Conservation (phyloP, 2,888 invertebrate genomes). For the Reticulitermes lucifugus region DNA sequence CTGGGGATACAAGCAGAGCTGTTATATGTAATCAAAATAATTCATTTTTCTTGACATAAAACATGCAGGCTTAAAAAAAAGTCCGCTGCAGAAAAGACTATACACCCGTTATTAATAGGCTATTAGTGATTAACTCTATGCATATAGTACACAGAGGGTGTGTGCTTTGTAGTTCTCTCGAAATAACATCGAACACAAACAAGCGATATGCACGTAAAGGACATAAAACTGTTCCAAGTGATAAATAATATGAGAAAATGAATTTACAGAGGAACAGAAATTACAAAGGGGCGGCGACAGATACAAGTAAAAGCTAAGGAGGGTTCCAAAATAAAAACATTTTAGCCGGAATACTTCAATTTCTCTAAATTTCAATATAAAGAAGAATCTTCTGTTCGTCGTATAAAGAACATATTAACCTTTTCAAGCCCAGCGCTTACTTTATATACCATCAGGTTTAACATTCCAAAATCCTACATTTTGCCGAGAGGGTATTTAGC, state of each 20-base stretch:
- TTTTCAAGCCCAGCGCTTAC: no score
- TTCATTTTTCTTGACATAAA: conserved; percentile 7
- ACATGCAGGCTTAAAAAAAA: neutral
- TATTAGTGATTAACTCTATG: conserved; percentile 37
- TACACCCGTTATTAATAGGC: conserved; percentile 42
- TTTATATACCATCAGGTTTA: no score
- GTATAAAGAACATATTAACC: no score
- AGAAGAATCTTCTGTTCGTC: no score
- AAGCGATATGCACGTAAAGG: conserved; percentile 44
- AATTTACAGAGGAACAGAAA: neutral
- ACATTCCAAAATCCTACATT: no score
- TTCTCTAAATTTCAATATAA: neutral
- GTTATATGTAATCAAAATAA: conserved; percentile 24
- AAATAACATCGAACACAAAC: conserved; percentile 23
- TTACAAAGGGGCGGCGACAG: neutral
- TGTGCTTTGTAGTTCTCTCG: neutral
- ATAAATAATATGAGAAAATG: conserved; percentile 37
- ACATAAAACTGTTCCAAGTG: conserved; percentile 43
- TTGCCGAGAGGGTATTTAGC: no score
- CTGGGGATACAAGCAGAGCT: conserved; percentile 1
- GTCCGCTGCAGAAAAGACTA: neutral
- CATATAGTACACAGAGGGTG: conserved; percentile 9
- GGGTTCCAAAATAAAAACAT: neutral
- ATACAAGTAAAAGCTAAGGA: neutral
- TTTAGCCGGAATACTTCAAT: neutral